Evolutionary conservation across 1,140 invertebrate genomes (phyloP), one percentile per base, ranked within the genome.

Genomic region (Aphelenchoides besseyi): DNA sequence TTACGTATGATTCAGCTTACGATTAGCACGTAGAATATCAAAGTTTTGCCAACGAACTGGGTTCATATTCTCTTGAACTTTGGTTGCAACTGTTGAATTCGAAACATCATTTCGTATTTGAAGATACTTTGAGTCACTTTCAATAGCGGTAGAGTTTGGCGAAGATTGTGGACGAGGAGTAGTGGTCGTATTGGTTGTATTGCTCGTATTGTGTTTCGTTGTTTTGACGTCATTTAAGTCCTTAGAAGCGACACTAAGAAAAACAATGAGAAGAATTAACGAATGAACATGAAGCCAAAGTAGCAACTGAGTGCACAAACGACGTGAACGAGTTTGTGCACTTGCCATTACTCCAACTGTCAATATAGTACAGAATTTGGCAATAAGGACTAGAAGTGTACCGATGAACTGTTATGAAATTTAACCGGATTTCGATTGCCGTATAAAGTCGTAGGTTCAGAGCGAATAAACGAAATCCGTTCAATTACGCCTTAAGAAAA

Each of bases 241-340:
- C 5, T 59, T 59, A 12, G 55, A 59, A 29, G 55, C 55, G 23
- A 59, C 55, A 59, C 55, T 8, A 5, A 59, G 18, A 28, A 59
- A 23, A 18, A 5, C 55, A 59, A 59, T 23, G 18, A 59, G 23
- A 12, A 59, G 18, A 33, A 59, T 18, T 8, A 59, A 18, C 18
- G 55, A 59, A 18, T 59, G 55, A 33, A 18, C 55, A 23, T 59
- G 55, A 23, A 59, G 23, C 5, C 55, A 59, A 33, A 59, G 12
- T 5, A 59, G 18, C 55, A 59, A 5, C 55, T 5, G 55, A 8
- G 55, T 8, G 55, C 18, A 59, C 5, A 59, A 23, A 16, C 41
- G 41, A 23, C 41, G 41, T 12, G n/a, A n/a, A n/a, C n/a, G n/a
- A n/a, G n/a, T n/a, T n/a, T n/a, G n/a, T n/a, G n/a, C n/a, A n/a